phyloP scores from a whole-genome alignment of 2,888 invertebrate species.

The Sicus ferrugineus region DNA sequence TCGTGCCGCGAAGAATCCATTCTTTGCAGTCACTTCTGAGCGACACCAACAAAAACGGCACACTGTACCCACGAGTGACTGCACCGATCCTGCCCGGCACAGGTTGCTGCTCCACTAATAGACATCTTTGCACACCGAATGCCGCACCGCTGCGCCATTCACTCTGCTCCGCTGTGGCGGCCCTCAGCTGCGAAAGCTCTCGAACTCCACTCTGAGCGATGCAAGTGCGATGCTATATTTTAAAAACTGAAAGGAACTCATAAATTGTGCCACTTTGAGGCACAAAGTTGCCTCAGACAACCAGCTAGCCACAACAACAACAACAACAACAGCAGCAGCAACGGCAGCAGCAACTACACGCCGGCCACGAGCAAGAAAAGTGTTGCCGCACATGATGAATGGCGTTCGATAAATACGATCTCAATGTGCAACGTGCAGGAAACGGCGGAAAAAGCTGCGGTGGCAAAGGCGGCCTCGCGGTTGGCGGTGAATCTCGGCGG shows the following conservation, averaged over 20 bases:
- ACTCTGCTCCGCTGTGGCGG: neutral
- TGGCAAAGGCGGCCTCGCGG: neutral
- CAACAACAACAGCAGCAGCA: conserved; percentile 10
- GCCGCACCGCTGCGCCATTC: neutral
- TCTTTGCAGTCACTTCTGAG: conserved; percentile 3
- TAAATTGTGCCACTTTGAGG: conserved; percentile 30
- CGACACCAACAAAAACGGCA: neutral
- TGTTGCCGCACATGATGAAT: conserved; percentile 33
- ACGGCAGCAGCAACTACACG: neutral
- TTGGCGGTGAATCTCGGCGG: conserved; percentile 14
- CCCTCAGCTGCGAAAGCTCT: neutral
- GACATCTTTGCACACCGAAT: conserved; percentile 28
- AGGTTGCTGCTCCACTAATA: conserved; percentile 30
- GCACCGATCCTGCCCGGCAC: conserved; percentile 1
- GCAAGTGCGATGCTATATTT: conserved; percentile 31
- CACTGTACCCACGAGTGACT: neutral
- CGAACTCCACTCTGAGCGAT: conserved; percentile 13
- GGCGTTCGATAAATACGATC: conserved; percentile 32
- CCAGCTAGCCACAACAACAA: neutral
- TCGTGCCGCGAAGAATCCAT: conserved; percentile 15
- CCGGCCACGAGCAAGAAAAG: conserved; percentile 4
- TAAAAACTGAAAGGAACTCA: conserved; percentile 34
- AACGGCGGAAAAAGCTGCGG: conserved; percentile 2
- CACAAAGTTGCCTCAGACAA: neutral
- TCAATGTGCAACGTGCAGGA: conserved; percentile 15